phyloP scores from a whole-genome alignment of 2,888 invertebrate species.

The Peribatodes rhomboidaria region DNA sequence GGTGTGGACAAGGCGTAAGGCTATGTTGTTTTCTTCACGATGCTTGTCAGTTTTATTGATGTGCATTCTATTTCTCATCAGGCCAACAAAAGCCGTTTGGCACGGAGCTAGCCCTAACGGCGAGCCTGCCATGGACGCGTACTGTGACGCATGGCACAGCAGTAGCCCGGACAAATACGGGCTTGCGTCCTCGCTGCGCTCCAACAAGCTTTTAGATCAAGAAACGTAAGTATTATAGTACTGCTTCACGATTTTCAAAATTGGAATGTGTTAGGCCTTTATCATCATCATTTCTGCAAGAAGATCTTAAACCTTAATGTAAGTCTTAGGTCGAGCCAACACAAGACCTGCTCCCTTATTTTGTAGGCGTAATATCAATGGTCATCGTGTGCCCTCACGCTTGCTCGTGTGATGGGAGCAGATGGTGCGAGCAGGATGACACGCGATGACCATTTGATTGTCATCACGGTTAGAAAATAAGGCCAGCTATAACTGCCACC shows the following conservation, averaged over 20 bases:
- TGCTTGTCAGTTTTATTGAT: neutral
- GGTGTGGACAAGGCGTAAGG: too few relatives aligned
- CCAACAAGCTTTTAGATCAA: constrained; percentile 92
- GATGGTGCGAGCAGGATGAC: too few relatives aligned
- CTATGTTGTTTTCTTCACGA: neutral
- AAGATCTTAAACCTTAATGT: too few relatives aligned
- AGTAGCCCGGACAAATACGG: constrained; percentile 92
- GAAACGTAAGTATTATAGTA: constrained; percentile 78
- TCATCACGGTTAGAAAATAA: too few relatives aligned
- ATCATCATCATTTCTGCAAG: too few relatives aligned
- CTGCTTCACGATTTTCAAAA: constrained; percentile 4
- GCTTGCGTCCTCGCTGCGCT: constrained; percentile 93
- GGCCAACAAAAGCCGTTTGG: constrained; percentile 98
- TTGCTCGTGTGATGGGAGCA: too few relatives aligned
- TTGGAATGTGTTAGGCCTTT: neutral
- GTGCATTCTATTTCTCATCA: constrained; percentile 62
- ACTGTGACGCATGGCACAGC: constrained; percentile 97
- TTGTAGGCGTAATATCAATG: too few relatives aligned
- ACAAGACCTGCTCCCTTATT: too few relatives aligned
- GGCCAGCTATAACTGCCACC: too few relatives aligned
- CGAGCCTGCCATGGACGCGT: constrained; percentile 94
- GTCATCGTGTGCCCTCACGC: too few relatives aligned
- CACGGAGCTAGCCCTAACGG: constrained; percentile 96
- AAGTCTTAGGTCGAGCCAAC: too few relatives aligned
- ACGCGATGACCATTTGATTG: too few relatives aligned